phyloP scores from a whole-genome alignment of 2,888 invertebrate genomes.

The Dorcus parallelipipedus region DNA sequence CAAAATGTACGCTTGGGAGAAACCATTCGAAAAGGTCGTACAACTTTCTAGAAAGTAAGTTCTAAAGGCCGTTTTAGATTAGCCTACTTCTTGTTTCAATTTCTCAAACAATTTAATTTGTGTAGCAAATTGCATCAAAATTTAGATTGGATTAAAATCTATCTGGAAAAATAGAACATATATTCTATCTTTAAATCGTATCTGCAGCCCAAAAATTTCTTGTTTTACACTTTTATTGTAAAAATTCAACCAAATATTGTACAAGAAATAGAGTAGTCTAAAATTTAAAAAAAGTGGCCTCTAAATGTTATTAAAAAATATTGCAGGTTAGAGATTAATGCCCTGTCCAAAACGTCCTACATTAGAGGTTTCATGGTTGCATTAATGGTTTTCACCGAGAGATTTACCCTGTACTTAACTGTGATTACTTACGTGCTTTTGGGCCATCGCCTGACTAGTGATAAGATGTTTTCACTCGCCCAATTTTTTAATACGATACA shows the following conservation, averaged over 20 bases:
- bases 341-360: constrained; percentile 63
- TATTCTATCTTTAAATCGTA: too few species aligned
- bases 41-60: constrained; percentile 58
- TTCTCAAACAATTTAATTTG: too few species aligned
- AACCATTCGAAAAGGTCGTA: constrained; percentile 64
- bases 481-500: constrained; percentile 76
- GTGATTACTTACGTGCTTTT: constrained; percentile 72
- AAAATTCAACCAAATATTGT: too few species aligned
- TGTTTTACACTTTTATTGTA: too few species aligned
- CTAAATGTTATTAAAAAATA: background rate
- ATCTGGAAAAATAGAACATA: too few species aligned
- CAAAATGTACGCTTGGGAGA: constrained; percentile 79
- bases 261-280: too few species aligned
- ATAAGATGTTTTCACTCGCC: constrained; percentile 72
- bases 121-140: too few species aligned
- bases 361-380: constrained; percentile 64
- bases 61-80: background rate
- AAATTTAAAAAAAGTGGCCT: background rate
- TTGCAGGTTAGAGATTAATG: constrained; percentile 66
- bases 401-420: constrained; percentile 79
- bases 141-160: too few species aligned
- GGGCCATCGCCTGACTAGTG: constrained; percentile 56
- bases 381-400: constrained; percentile 74
- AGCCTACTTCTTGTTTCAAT: too few species aligned
- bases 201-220: too few species aligned